Evolutionary conservation across 2,113 vertebrate genomes (phyloP).

Genomic region (Myrmophylax atrothorax): DNA sequence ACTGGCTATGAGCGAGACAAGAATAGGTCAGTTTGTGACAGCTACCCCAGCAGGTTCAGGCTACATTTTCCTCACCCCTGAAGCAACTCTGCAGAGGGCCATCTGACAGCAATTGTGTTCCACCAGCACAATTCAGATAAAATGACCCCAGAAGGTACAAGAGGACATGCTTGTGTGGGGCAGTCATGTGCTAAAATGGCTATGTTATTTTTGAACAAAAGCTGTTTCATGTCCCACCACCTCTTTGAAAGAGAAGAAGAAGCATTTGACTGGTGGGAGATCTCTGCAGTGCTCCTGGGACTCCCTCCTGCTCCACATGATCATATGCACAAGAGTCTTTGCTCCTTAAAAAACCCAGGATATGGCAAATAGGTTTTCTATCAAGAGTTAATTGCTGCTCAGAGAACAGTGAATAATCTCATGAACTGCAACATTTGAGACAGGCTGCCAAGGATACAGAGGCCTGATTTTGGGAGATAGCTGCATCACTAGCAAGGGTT

Average conservation of each 20-base stretch:
- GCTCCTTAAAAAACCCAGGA: background rate
- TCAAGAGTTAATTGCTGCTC: background rate
- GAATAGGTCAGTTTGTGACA: background rate
- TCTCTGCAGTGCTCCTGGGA: background rate
- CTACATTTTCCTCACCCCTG: background rate
- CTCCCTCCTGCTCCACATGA: background rate
- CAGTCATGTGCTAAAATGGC: background rate
- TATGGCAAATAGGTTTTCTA: background rate
- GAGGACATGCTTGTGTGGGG: background rate
- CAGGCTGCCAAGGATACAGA: background rate
- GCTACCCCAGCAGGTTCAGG: background rate
- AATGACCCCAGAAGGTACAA: background rate
- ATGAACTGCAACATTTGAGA: background rate
- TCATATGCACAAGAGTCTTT: background rate
- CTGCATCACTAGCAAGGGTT: background rate
- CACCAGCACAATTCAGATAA: background rate
- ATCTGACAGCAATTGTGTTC: background rate
- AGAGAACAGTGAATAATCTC: background rate
- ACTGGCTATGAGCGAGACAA: background rate
- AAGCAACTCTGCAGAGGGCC: background rate
- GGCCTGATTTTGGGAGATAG: background rate
- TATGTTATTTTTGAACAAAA: rapidly evolving
- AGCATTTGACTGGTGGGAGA: background rate
- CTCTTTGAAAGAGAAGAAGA: background rate
- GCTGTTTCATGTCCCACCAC: background rate